phyloP scores from a whole-genome alignment of 2,888 invertebrate species.

The Xanthorhoe designata region DNA sequence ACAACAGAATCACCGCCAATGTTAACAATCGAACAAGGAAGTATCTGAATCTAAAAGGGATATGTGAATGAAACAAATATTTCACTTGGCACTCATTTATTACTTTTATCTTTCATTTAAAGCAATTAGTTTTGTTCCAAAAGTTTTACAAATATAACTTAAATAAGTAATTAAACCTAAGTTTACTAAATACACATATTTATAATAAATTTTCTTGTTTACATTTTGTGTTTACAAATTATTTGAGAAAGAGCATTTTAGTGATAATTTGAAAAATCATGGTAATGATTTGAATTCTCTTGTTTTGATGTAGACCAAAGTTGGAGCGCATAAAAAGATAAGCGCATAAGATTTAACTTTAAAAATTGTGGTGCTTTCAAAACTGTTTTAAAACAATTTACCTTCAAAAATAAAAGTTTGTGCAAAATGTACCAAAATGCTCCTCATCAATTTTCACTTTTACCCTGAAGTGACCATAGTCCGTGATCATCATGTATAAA shows the following conservation, averaged over 20 bases:
- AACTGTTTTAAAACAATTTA: too few species aligned
- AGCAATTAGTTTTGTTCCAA: slow-evolving; percentile 63
- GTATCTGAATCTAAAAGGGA: background rate
- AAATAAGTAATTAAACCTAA: slow-evolving; percentile 32
- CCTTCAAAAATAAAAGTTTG: too few species aligned
- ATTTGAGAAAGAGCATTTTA: background rate
- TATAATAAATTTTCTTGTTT: slow-evolving; percentile 16
- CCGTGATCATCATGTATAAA: too few species aligned
- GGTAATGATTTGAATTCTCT: too few species aligned
- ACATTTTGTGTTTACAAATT: background rate
- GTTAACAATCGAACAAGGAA: too few species aligned
- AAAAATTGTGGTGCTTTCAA: too few species aligned
- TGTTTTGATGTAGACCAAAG: too few species aligned
- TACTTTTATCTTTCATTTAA: slow-evolving; percentile 57
- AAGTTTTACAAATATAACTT: slow-evolving; percentile 56
- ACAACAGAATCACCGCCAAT: too few species aligned
- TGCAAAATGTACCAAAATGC: background rate
- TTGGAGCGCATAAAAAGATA: too few species aligned
- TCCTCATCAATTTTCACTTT: background rate
- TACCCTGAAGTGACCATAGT: background rate
- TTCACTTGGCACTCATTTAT: slow-evolving; percentile 59
- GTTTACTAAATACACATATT: slow-evolving; percentile 33
- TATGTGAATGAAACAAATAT: slow-evolving; percentile 35
- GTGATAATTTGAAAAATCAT: too few species aligned
- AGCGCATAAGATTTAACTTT: too few species aligned